Evolutionary conservation across 2,888 invertebrate genomes (phyloP), one percentile per base, ranked within the genome.

Genomic region (Tetragonula carbonaria): DNA sequence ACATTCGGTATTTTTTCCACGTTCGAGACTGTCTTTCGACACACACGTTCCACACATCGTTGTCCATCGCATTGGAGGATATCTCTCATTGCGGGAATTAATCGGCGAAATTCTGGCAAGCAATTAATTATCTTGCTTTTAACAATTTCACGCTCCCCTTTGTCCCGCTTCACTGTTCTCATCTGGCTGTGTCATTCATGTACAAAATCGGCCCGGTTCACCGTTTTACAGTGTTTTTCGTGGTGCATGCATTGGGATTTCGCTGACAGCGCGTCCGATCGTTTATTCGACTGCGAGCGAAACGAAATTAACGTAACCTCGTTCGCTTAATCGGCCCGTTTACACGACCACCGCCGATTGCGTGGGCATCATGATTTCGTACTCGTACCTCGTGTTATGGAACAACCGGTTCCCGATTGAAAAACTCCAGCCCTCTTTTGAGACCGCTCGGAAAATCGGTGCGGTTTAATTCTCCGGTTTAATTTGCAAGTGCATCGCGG

Each of bases 261-360:
- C 74, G 80, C 57, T 72, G 84, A 87, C 86, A 86, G 82, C 82
- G 72, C 62, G 65, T 73, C 78, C 79, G 59, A 57, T 45, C 76
- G 85, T 85, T 86, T 83, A 80, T 88, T 87, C 83, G 67, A 78
- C 83, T 78, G 80, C 62, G 85, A 81, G 80, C 72, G 78, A 79
- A 78, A 87, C 83, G 80, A 84, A 85, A 88, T 86, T 88, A 88
- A 88, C 88, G 80, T 84, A 82, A 87, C 82, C 71, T 82, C 83
- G 84, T 88, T 88, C 78, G 14, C 53, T 79, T 86, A 74, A 78
- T 76, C 73, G 81, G 75, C 33, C 57, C 74, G 77, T 87, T 86
- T 86, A 72, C 80, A 67, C 76, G 51, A 45, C 3, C 23, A 28
- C 21, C n/a, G 33, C 5, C 33, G 53, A 57, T 28, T 62, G 76